Evolutionary conservation across 2,888 invertebrate genomes (phyloP).

Genomic region (Eledona agricola): DNA sequence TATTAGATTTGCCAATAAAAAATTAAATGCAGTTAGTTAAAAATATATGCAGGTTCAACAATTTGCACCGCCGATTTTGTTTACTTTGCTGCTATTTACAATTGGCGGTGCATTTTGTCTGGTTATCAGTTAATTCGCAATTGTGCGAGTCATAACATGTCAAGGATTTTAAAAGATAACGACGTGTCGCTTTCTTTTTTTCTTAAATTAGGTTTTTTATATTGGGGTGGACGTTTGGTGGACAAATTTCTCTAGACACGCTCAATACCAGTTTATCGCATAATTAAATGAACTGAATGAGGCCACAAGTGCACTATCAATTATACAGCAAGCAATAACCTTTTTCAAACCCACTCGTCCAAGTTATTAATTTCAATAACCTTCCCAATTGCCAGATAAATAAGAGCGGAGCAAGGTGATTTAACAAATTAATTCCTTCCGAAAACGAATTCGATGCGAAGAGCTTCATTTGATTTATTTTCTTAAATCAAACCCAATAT

Average conservation of each 20-base stretch:
- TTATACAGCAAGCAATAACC: constrained; percentile 15
- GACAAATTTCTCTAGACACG: constrained; percentile 1
- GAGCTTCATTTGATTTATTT: too few species aligned
- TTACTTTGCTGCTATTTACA: constrained; percentile 11
- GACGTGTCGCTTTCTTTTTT: neutral
- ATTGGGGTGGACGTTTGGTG: too few species aligned
- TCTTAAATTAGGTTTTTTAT: neutral
- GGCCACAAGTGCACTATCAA: constrained; percentile 25
- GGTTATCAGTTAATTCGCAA: constrained; percentile 9
- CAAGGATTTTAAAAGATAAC: constrained; percentile 5
- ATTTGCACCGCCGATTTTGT: constrained; percentile 5
- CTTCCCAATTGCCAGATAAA: constrained; percentile 5
- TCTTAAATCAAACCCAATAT: too few species aligned
- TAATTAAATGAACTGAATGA: constrained; percentile 21
- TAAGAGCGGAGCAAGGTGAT: too few species aligned
- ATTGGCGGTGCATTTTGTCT: neutral
- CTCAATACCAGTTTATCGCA: constrained; percentile 14
- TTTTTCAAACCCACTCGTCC: constrained; percentile 13
- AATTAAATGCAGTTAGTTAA: constrained; percentile 2
- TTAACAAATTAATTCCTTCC: too few species aligned
- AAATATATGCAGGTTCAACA: constrained; percentile 14
- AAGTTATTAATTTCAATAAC: constrained; percentile 8
- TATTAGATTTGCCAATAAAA: constrained; percentile 17
- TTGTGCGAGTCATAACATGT: constrained; percentile 1
- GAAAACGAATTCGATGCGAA: too few species aligned